Evolutionary conservation across 1,140 invertebrate genomes (phyloP).

Genomic region (Drosophila varians): DNA sequence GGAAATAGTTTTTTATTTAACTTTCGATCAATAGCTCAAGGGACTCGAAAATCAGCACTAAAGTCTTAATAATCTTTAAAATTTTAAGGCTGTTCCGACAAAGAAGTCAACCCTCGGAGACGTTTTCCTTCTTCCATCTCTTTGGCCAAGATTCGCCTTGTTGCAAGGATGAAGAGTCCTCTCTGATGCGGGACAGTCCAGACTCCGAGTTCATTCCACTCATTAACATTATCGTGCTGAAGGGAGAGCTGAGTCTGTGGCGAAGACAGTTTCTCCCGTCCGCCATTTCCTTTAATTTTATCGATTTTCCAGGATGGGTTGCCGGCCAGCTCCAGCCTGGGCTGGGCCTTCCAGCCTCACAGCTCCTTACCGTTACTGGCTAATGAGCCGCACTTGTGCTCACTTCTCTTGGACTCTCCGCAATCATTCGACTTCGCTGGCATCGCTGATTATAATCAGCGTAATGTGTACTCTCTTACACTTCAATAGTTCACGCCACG

Average conservation of each 20-base stretch:
- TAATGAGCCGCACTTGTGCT: conserved; percentile 72
- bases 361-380: conserved; percentile 48
- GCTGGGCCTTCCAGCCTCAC: too few species aligned
- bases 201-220: conserved; percentile 68
- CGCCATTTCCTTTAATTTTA: conserved; percentile 72
- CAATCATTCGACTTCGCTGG: conserved; percentile 56
- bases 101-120: too few species aligned
- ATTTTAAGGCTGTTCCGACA: too few species aligned
- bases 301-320: conserved; percentile 58
- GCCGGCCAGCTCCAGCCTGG: not conserved
- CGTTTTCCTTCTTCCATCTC: conserved; percentile 13
- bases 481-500: conserved; percentile 79
- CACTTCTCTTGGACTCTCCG: conserved; percentile 11
- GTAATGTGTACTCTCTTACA: conserved; percentile 81
- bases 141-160: conserved; percentile 28
- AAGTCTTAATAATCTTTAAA: too few species aligned
- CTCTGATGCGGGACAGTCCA: conserved; percentile 30
- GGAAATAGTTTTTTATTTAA: too few species aligned
- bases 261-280: conserved; percentile 11
- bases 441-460: conserved; percentile 74
- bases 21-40: too few species aligned
- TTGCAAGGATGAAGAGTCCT: conserved; percentile 26
- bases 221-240: conserved; percentile 75
- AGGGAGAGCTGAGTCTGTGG: not conserved
- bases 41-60: not conserved